Base-by-base conservation (phyloP, 1,140 invertebrate species). In the Drosophila insularis region DNA sequence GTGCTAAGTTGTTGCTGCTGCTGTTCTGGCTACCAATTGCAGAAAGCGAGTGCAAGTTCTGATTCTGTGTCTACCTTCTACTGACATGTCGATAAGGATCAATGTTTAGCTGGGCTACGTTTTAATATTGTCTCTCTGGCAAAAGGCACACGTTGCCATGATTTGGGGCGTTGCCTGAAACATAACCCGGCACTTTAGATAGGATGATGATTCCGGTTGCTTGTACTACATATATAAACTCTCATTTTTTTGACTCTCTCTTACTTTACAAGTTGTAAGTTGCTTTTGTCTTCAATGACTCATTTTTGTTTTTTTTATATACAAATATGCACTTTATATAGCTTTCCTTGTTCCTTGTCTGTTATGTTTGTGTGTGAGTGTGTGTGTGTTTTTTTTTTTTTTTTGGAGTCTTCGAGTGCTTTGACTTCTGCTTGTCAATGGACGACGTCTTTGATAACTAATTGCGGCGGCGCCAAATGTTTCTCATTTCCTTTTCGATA, bases 371-470 rank as follows among this genome's bases (percentile, higher is more conserved):
- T 56, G 17, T 64, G 19, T 55, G 32, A 2, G 31, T 32, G 31
- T 32, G 31, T 32, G 31, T 64, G 27, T 14, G 50, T 77, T 21
- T 71, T 17, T 55, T 17, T 64, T n/a, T 55, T 43, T 65, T 81
- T 82, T 86, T 82, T 72, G 82, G 79, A 82, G 79, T 74, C 68
- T 89, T 68, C 69, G 71, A 89, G 84, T 89, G 80, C 84, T 82
- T 84, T 89, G 84, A 89, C 84, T 89, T 89, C 74, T 80, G 84
- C 77, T 89, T 89, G 84, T 89, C 84, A 89, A 89, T 84, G 84
- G 63, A 74, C 84, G 84, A 84, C 77, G 84, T 80, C 84, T 80
- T 89, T 80, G 84, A 89, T 89, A 89, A 89, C 84, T 89, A 89
- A 89, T 89, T 89, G 84, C 84, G 73, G 56, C 84, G 84, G 84